These are phyloP conservation scores for Arctia plantaginis DNA, from an alignment of 2,888 invertebrate genomes.

Conservation along the genomic window DNA sequence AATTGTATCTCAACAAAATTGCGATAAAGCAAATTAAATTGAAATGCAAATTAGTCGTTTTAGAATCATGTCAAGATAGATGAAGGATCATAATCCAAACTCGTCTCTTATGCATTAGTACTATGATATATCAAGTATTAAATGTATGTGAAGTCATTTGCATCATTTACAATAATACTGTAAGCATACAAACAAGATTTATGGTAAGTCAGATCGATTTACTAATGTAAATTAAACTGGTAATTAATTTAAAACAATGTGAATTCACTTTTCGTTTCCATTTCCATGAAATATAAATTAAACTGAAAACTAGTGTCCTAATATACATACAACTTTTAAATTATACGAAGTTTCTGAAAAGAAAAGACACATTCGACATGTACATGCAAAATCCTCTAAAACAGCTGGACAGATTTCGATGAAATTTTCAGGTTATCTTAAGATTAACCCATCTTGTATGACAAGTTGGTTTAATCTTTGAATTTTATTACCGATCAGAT, in stretches of 20 bases:
- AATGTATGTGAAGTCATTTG: slow-evolving; percentile 23
- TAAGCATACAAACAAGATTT: not conserved
- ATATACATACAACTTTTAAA: not conserved
- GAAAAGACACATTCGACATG: no score
- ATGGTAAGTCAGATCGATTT: not conserved
- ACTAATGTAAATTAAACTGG: not conserved
- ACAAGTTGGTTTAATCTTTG: no score
- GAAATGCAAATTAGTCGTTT: not conserved
- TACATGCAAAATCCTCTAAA: not conserved
- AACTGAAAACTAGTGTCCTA: not conserved
- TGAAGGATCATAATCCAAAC: slow-evolving; percentile 14
- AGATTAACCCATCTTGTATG: no score
- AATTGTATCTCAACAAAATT: no score
- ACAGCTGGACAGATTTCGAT: no score
- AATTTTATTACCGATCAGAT: no score
- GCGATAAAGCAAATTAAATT: not conserved
- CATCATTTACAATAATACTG: slow-evolving; percentile 3
- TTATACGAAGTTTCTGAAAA: not conserved
- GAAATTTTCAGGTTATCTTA: no score
- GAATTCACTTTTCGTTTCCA: not conserved
- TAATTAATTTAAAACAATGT: not conserved
- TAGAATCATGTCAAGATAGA: slow-evolving; percentile 32
- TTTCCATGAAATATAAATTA: not conserved
- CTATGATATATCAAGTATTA: slow-evolving; percentile 18
- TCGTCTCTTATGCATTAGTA: slow-evolving; percentile 30